Conservation (phyloP, 2,113 vertebrate species). For the Circaetus cinerascens region DNA sequence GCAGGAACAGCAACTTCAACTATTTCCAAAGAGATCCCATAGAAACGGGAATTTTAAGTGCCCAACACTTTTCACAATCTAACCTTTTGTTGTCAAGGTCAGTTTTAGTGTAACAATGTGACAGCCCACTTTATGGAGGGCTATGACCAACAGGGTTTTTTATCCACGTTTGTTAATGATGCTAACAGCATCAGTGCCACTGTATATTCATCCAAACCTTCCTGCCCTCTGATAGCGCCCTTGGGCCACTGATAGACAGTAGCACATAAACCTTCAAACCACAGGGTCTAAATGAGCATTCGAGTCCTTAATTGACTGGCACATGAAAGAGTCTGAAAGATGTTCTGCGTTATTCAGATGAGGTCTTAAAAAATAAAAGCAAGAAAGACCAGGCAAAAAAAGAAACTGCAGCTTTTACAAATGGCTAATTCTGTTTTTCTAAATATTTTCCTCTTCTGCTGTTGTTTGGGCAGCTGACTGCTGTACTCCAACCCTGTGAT, state of each 20-base stretch:
- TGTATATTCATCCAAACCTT: not conserved
- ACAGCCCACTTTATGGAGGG: not conserved
- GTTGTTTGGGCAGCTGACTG: not conserved
- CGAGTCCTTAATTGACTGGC: not conserved
- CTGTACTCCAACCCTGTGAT: not conserved
- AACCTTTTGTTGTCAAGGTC: not conserved
- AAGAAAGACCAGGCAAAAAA: not conserved
- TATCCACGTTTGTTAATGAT: not conserved
- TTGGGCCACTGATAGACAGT: rapidly evolving
- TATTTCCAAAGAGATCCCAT: not conserved
- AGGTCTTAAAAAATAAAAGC: not conserved
- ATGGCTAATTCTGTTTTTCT: not conserved
- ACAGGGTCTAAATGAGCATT: not conserved
- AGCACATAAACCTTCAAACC: not conserved
- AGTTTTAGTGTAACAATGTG: not conserved
- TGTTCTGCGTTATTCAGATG: not conserved
- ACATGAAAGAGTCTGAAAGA: not conserved
- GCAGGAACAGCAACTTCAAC: not conserved
- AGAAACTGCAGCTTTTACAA: not conserved
- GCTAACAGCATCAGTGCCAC: not conserved
- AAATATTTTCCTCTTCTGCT: not conserved
- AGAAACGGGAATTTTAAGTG: not conserved
- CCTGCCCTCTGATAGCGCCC: not conserved
- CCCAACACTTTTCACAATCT: not conserved
- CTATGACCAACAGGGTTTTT: not conserved